Evolutionary conservation across 2,797 vertebrate genomes (phyloP).

Genomic region (Rhynchotus rufescens): DNA sequence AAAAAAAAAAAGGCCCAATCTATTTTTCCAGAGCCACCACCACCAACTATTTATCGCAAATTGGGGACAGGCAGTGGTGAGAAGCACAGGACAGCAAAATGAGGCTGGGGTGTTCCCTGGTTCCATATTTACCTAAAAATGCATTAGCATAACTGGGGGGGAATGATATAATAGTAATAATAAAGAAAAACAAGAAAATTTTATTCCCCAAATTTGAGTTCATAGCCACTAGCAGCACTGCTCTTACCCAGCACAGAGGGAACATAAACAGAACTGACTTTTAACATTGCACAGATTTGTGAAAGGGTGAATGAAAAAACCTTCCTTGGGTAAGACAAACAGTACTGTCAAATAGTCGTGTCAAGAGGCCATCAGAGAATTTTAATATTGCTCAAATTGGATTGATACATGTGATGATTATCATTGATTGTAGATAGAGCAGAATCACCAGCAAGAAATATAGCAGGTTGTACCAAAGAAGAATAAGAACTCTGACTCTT

Average conservation of each 20-base stretch:
- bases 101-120: not conserved
- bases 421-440: not conserved
- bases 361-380: not conserved
- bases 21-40: not conserved
- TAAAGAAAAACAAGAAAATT: not conserved
- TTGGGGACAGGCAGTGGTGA: not conserved
- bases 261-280: not conserved
- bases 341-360: not conserved
- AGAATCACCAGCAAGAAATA: not conserved
- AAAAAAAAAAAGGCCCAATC: not conserved
- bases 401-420: not conserved
- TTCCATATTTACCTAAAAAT: not conserved
- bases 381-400: not conserved
- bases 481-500: not conserved
- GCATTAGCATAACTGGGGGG: not conserved
- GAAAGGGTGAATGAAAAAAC: not conserved
- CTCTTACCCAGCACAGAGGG: not conserved
- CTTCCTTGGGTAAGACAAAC: not conserved
- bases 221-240: rapidly evolving
- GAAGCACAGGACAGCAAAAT: rapidly evolving
- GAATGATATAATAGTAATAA: not conserved
- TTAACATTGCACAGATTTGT: not conserved
- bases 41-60: rapidly evolving
- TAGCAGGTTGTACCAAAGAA: not conserved
- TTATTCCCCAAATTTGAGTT: not conserved